Percentiles rank a stretch among this genome's conserved stretches.
Conservation (phyloP, 1,140 invertebrate species). For the Drusus annulatus region DNA sequence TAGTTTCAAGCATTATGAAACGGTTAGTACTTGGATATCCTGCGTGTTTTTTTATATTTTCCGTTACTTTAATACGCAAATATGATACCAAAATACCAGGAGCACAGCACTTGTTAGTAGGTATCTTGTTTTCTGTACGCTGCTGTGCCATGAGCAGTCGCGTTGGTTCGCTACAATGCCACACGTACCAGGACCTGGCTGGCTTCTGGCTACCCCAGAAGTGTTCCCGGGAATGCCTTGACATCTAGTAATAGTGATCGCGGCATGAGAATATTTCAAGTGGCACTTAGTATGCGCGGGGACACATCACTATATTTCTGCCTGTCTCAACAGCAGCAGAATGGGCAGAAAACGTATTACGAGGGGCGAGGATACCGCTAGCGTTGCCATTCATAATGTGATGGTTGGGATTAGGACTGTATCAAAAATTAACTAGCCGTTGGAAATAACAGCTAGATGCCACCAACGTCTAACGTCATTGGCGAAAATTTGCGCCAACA, state of each 20-base stretch:
- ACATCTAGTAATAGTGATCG: conserved; percentile 14
- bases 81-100: too few species aligned
- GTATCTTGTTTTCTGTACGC: too few species aligned
- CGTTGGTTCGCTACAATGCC: not conserved
- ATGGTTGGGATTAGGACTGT: not conserved
- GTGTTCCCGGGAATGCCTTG: conserved; percentile 21
- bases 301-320: conserved; percentile 7
- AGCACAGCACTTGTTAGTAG: too few species aligned
- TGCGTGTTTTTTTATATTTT: too few species aligned
- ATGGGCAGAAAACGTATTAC: conserved; percentile 5
- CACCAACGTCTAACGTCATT: too few species aligned
- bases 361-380: conserved; percentile 1
- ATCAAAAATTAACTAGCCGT: too few species aligned
- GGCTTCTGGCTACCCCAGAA: conserved; percentile 14
- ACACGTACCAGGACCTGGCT: not conserved
- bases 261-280: conserved; percentile 34
- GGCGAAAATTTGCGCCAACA: too few species aligned
- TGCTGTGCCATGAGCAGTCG: not conserved
- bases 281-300: conserved; percentile 35
- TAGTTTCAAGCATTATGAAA: too few species aligned
- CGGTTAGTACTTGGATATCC: too few species aligned
- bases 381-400: not conserved
- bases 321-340: conserved; percentile 5
- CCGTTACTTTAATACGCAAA: too few species aligned
- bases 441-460: too few species aligned